A percentile compares a stretch with the other conserved stretches of the same genome.
Conservation (phyloP, 2,888 invertebrate genomes). For the Ophonus ardosiacus region DNA sequence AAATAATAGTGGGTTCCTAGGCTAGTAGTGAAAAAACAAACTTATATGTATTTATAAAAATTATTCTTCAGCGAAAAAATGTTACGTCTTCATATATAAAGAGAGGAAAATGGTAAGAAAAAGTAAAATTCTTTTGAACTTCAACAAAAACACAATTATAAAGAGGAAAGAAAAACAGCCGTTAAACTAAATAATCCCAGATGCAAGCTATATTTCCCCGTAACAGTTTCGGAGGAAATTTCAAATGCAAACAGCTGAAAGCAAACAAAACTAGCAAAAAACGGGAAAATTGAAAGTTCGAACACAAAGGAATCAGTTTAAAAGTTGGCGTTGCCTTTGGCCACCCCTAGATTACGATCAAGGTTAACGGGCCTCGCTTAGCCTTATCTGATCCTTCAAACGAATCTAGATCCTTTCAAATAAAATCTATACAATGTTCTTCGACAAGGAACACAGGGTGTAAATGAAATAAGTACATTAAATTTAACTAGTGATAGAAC, state of each 20-base stretch:
- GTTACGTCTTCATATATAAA: not conserved
- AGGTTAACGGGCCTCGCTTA: conserved; percentile 25
- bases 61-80: too few relatives aligned
- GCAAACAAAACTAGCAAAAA: conserved; percentile 55
- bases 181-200: conserved; percentile 46
- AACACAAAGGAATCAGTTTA: conserved; percentile 53
- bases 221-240: conserved; percentile 52
- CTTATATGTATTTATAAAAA: too few relatives aligned
- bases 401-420: conserved; percentile 7
- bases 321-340: conserved; percentile 28
- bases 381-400: conserved; percentile 15
- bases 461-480: too few relatives aligned
- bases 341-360: conserved; percentile 45
- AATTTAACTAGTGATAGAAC: too few relatives aligned
- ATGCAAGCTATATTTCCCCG: conserved; percentile 57
- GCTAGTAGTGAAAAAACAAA: too few relatives aligned
- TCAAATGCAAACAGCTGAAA: conserved; percentile 56
- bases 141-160: conserved; percentile 61
- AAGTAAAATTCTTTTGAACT: conserved; percentile 32
- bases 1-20: too few relatives aligned
- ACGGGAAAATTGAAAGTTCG: conserved; percentile 43
- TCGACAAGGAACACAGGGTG: not conserved
- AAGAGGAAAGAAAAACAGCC: conserved; percentile 55
- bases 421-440: not conserved
- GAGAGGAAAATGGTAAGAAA: not conserved